Evolutionary conservation across 2,797 vertebrate genomes (phyloP).

Genomic region (Characodon lateralis): DNA sequence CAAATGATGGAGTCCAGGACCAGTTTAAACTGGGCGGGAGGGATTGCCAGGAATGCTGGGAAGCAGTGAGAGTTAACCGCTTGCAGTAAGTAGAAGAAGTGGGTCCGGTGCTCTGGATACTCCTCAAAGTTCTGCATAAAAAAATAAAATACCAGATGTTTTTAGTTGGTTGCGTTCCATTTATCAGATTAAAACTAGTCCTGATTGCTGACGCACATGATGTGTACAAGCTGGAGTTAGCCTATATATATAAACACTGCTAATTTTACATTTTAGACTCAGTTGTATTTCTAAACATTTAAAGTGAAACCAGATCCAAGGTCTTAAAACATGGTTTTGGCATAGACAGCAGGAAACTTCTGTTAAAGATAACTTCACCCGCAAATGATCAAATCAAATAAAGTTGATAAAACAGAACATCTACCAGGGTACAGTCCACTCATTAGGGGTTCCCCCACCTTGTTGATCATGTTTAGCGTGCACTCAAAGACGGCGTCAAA

Average conservation of each 20-base stretch:
- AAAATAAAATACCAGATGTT: not conserved
- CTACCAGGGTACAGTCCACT: not conserved
- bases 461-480: constrained; percentile 99
- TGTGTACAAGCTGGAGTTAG: too few species aligned
- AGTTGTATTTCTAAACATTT: not conserved
- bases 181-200: too few species aligned
- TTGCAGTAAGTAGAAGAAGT: constrained; percentile 98
- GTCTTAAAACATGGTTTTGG: too few species aligned
- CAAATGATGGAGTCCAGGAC: constrained; percentile 99
- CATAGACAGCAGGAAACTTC: too few species aligned
- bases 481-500: constrained; percentile 99
- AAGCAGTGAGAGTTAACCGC: constrained; percentile 99
- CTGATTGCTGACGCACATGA: too few species aligned
- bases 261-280: not conserved
- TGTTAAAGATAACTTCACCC: too few species aligned
- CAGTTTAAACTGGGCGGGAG: constrained; percentile 97
- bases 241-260: not conserved
- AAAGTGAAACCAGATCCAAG: too few species aligned
- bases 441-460: constrained; percentile 74
- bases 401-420: too few species aligned
- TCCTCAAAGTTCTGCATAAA: constrained; percentile 94
- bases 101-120: constrained; percentile 97
- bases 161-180: not conserved
- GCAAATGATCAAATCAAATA: too few species aligned
- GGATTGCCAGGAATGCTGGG: constrained; percentile 97